These are phyloP conservation scores for Cylloceria caligata DNA, from an alignment of 2,888 invertebrate genomes.

Conservation along the genomic window DNA sequence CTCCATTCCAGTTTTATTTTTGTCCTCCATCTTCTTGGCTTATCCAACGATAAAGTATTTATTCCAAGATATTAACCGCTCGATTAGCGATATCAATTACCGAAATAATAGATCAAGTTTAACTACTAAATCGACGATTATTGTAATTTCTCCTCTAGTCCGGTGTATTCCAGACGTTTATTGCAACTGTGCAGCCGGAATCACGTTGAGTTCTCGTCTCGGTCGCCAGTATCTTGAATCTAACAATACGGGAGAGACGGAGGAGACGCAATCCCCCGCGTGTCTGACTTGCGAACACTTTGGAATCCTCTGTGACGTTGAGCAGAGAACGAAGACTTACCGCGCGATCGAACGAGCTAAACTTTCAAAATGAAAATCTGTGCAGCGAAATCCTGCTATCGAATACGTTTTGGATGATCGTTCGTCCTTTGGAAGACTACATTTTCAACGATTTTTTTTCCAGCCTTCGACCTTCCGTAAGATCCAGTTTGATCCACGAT, in stretches of 20 bases:
- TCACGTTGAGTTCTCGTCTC: slow-evolving; percentile 3
- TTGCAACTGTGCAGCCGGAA: slow-evolving; percentile 20
- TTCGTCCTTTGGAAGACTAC: background rate
- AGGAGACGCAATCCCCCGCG: slow-evolving; percentile 59
- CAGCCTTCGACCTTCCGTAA: slow-evolving; percentile 11
- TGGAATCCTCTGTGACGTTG: slow-evolving; percentile 71
- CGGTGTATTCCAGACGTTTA: slow-evolving; percentile 37
- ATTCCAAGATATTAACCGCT: background rate
- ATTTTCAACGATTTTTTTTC: slow-evolving; percentile 14
- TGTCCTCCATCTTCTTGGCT: background rate
- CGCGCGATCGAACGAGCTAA: slow-evolving; percentile 45
- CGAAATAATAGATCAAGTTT: background rate
- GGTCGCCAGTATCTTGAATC: slow-evolving; percentile 60
- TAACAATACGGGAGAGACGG: slow-evolving; percentile 50
- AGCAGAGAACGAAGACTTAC: slow-evolving; percentile 45
- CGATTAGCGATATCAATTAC: slow-evolving; percentile 30
- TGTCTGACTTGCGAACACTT: slow-evolving; percentile 69
- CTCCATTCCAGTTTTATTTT: slow-evolving; percentile 29
- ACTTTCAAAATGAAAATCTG: background rate
- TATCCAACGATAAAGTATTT: slow-evolving; percentile 6
- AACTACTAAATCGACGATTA: slow-evolving; percentile 35
- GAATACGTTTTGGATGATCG: background rate
- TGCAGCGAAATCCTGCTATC: background rate
- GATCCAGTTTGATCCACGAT: background rate
- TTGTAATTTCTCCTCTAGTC: slow-evolving; percentile 38